These are phyloP conservation scores for Candidula unifasciata DNA, from an alignment of 2,888 invertebrate species.

Conservation along the genomic window DNA sequence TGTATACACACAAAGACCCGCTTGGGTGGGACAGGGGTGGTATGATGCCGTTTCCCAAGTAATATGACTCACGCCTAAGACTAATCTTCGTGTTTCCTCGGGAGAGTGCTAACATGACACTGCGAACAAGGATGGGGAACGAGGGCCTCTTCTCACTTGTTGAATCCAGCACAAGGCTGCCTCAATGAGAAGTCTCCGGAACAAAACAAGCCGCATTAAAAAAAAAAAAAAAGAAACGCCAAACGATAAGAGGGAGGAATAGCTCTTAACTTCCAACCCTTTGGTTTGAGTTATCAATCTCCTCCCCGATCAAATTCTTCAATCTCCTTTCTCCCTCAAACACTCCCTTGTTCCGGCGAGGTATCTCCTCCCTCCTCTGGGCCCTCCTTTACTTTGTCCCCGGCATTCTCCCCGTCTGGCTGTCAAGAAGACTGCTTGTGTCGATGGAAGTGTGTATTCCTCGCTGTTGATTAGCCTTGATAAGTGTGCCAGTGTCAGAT, in stretches of 20 bases:
- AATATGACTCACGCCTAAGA: neutral
- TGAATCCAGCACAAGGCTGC: neutral
- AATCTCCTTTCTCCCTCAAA: neutral
- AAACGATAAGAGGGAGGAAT: neutral
- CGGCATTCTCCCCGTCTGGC: neutral
- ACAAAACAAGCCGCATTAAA: no score
- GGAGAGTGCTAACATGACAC: neutral
- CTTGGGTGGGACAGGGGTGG: neutral
- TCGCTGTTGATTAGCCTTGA: neutral
- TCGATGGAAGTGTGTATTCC: neutral
- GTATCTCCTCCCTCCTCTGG: neutral
- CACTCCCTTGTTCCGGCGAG: neutral
- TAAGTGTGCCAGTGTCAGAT: neutral
- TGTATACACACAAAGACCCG: neutral
- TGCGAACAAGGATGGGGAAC: neutral
- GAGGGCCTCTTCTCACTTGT: slow-evolving; percentile 10
- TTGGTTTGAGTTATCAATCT: neutral
- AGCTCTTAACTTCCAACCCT: neutral
- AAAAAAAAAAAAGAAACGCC: neutral
- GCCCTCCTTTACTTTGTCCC: neutral
- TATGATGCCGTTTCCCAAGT: neutral
- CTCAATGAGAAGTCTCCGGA: neutral
- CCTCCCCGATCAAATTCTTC: neutral
- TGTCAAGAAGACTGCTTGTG: neutral
- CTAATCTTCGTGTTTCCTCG: neutral